These are phyloP conservation scores for Melanocharis versteri DNA, from an alignment of 2,113 vertebrate species.

Conservation along the genomic window DNA sequence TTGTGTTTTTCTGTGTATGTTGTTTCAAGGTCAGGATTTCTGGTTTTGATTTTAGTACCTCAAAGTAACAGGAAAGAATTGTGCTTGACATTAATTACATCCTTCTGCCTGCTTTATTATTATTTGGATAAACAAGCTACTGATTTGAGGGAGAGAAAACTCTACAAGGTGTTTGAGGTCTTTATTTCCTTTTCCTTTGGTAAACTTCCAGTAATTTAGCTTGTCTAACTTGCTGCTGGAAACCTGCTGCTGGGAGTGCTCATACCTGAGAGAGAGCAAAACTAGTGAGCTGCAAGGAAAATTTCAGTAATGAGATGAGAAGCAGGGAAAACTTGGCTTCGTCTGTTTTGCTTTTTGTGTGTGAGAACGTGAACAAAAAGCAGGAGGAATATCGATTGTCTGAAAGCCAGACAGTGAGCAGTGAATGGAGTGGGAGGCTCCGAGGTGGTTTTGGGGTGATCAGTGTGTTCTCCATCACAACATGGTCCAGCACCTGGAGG, in stretches of 20 bases:
- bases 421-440: neutral
- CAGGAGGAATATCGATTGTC: neutral
- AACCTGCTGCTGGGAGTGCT: conserved; percentile 34
- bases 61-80: conserved; percentile 42
- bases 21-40: conserved; percentile 45
- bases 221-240: conserved; percentile 47
- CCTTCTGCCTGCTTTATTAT: conserved; percentile 58
- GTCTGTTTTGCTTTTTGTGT: neutral
- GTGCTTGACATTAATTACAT: conserved; percentile 59
- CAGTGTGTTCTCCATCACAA: neutral
- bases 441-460: neutral
- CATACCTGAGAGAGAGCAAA: neutral
- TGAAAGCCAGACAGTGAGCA: neutral
- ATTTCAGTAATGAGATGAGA: neutral
- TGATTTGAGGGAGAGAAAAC: conserved; percentile 30
- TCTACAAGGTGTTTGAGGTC: conserved; percentile 51
- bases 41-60: conserved; percentile 54
- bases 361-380: neutral
- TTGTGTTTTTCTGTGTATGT: neutral
- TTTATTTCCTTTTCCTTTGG: conserved; percentile 61
- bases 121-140: conserved; percentile 62
- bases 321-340: neutral
- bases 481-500: neutral
- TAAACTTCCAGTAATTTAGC: conserved; percentile 57
- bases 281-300: conserved; percentile 22